Percentiles rank a stretch among this genome's conserved stretches.
Evolutionary conservation across 2,113 vertebrate species (phyloP).

Genomic region (Lates calcarifer): DNA sequence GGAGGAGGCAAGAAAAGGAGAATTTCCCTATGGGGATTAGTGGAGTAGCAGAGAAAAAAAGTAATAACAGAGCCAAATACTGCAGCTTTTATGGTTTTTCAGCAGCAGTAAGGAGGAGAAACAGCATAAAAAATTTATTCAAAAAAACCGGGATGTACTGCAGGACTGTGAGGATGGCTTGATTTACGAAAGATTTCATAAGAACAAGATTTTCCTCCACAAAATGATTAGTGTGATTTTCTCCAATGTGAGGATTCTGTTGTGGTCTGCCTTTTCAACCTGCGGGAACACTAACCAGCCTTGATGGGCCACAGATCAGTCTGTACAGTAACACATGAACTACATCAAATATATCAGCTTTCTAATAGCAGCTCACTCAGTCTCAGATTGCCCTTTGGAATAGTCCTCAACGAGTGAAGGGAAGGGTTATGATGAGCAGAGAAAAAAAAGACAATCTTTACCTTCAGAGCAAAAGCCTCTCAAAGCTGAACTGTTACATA

Average conservation of each 20-base stretch:
- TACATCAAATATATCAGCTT: slow-evolving; percentile 41
- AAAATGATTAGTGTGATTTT: slow-evolving; percentile 4
- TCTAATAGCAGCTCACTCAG: slow-evolving; percentile 47
- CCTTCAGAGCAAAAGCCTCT: background rate
- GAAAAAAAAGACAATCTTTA: background rate
- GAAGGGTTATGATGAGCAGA: slow-evolving; percentile 2
- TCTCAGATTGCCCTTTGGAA: slow-evolving; percentile 50
- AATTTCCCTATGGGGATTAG: slow-evolving; percentile 2
- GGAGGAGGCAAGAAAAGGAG: background rate
- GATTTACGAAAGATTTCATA: background rate
- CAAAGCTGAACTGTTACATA: slow-evolving; percentile 7
- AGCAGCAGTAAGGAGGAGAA: background rate
- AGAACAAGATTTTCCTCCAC: background rate
- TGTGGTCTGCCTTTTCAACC: slow-evolving; percentile 27
- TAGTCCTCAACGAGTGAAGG: slow-evolving; percentile 8
- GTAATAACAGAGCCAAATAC: background rate
- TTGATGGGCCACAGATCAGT: slow-evolving; percentile 47
- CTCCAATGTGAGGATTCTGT: background rate
- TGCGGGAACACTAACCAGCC: slow-evolving; percentile 26
- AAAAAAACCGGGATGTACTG: background rate
- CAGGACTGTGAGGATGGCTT: background rate
- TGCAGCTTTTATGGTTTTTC: background rate
- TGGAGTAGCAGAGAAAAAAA: background rate
- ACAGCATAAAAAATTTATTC: background rate
- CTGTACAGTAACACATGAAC: slow-evolving; percentile 49